These are phyloP conservation scores for Antheraea mylitta DNA, from an alignment of 1,140 invertebrate genomes.

Conservation along the genomic window DNA sequence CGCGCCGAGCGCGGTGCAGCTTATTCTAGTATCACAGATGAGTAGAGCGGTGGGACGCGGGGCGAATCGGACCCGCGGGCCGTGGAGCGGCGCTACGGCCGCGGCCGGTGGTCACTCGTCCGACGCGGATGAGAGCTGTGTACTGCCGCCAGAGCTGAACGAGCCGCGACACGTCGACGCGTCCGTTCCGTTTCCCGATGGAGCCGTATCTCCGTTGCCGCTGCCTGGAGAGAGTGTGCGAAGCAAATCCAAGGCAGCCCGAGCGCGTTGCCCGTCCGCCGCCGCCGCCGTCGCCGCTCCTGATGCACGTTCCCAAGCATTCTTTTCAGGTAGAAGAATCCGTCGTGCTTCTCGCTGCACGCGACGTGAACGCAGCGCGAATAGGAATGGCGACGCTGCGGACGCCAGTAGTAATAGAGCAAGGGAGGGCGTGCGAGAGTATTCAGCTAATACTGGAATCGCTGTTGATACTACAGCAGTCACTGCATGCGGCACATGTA, in stretches of 20 bases:
- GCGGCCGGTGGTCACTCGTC: constrained; percentile 64
- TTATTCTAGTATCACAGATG: constrained; percentile 76
- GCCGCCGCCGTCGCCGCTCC: constrained; percentile 49
- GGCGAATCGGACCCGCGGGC: constrained; percentile 50
- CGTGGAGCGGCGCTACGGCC: constrained; percentile 33
- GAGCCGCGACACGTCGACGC: constrained; percentile 54
- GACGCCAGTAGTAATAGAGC: constrained; percentile 84
- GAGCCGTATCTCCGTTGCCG: constrained; percentile 80
- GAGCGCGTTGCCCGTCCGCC: constrained; percentile 61
- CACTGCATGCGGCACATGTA: constrained; percentile 86
- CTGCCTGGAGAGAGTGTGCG: constrained; percentile 66
- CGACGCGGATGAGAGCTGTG: constrained; percentile 68
- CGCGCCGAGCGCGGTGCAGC: constrained; percentile 66
- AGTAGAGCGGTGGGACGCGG: constrained; percentile 73
- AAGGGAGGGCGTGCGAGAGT: constrained; percentile 78
- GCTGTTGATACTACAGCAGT: constrained; percentile 82
- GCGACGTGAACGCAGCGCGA: constrained; percentile 87
- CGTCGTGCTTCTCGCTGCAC: constrained; percentile 85
- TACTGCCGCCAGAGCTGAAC: constrained; percentile 72
- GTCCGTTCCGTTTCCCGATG: constrained; percentile 48
- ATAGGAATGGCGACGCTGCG: constrained; percentile 87
- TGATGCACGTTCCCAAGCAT: constrained; percentile 55
- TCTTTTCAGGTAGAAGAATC: constrained; percentile 61
- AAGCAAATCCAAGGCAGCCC: constrained; percentile 64
- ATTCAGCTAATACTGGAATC: constrained; percentile 54